phyloP scores from a whole-genome alignment of 2,888 invertebrate genomes.

The Tenthredo scrophulariae region DNA sequence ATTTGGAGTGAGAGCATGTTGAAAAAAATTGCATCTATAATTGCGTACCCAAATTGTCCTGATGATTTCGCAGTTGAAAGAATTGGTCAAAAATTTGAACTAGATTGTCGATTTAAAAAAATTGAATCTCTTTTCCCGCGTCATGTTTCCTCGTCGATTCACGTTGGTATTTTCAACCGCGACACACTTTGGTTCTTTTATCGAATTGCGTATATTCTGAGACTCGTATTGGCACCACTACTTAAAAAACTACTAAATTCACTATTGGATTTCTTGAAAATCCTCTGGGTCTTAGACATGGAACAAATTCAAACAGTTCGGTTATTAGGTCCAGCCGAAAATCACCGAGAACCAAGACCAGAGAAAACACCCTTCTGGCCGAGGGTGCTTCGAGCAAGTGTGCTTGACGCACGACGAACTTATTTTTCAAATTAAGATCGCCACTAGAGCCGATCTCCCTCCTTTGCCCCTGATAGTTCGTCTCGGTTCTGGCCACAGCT shows the following conservation, averaged over 20 bases:
- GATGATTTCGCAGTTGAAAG: neutral
- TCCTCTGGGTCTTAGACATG: neutral
- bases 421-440: constrained; percentile 74
- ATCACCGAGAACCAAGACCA: constrained; percentile 44
- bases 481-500: constrained; percentile 55
- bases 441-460: constrained; percentile 63
- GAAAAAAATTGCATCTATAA: neutral
- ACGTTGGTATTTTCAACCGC: neutral
- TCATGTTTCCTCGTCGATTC: constrained; percentile 1
- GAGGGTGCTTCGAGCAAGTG: constrained; percentile 77
- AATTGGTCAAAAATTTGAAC: neutral
- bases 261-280: neutral
- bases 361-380: constrained; percentile 68
- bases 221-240: neutral
- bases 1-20: constrained; percentile 4
- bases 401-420: constrained; percentile 73
- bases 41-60: neutral
- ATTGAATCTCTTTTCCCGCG: constrained; percentile 1
- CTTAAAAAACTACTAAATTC: neutral
- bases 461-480: constrained; percentile 55
- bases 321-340: neutral
- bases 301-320: neutral
- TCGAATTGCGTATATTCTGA: neutral
- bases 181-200: constrained; percentile 3
- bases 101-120: neutral